These are phyloP conservation scores for Acrobasis consociella DNA, from an alignment of 2,888 invertebrate genomes.

Conservation along the genomic window DNA sequence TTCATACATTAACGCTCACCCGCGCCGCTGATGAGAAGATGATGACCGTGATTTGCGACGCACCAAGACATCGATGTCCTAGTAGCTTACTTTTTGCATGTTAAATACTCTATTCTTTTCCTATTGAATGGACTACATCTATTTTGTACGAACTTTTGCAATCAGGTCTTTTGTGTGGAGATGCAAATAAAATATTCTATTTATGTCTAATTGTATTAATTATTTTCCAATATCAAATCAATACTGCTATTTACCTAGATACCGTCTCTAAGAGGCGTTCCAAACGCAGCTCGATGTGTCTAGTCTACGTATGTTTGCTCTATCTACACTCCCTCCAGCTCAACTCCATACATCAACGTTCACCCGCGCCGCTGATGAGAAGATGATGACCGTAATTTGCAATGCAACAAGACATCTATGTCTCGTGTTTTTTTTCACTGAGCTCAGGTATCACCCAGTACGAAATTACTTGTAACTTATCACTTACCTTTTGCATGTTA, in stretches of 20 bases:
- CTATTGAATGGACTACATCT: too few species aligned
- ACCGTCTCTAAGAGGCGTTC: constrained; percentile 25
- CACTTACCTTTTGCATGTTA: too few species aligned
- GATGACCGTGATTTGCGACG: constrained; percentile 82
- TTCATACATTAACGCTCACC: constrained; percentile 78
- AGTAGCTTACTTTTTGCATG: too few species aligned
- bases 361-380: constrained; percentile 80
- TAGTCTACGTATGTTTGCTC: constrained; percentile 30
- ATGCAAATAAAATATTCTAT: too few species aligned
- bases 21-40: constrained; percentile 81
- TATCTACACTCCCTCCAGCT: constrained; percentile 54
- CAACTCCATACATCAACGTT: constrained; percentile 76
- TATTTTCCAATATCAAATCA: too few species aligned
- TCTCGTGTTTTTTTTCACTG: constrained; percentile 81
- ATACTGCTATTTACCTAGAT: too few species aligned
- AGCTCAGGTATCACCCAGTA: constrained; percentile 80
- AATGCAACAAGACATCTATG: constrained; percentile 83
- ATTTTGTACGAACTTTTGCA: too few species aligned
- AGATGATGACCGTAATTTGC: constrained; percentile 83
- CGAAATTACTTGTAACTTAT: constrained; percentile 82
- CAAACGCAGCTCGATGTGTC: constrained; percentile 29
- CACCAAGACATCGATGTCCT: constrained; percentile 83
- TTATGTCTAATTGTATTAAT: too few species aligned
- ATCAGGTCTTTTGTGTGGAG: too few species aligned
- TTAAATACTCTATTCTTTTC: too few species aligned